Evolutionary conservation across 2,888 invertebrate species (phyloP), one percentile per base, ranked within the genome.

Genomic region (Caenorhabditis afra): DNA sequence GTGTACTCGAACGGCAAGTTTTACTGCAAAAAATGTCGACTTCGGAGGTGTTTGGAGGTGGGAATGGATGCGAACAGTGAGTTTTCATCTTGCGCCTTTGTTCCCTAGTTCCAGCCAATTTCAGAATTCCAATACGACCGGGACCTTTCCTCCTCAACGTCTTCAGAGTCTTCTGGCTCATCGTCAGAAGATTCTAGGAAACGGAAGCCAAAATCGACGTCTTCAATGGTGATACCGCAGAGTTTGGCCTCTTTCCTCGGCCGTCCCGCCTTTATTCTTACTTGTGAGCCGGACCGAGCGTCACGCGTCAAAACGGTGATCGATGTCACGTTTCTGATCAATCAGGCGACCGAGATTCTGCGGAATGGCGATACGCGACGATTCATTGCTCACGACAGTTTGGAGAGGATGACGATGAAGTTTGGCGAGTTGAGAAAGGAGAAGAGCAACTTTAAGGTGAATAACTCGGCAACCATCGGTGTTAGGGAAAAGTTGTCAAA

Each of bases 51-150:
- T 37, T 23, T 52, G n/a, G 59, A 68, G n/a, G 35, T 29, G 16
- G 68, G 68, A 11, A 68, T 68, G 68, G 68, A 68, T 45, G 18
- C 58, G 0, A 35, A 5, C 1, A 68, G 68, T 68, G 35, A 59
- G 68, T 61, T 59, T 68, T 49, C 39, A 3, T 41, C 11, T 11
- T 8, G 11, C 11, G 37, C 18, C 10, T 18, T 18, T 41, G 5
- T 20, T 11, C 20, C 16, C 47, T 14, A 29, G 7, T 5, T 10
- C 12, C 16, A 16, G 29, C 14, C 35, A 35, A 35, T 20, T 50
- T 16, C 41, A 71, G 71, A 71, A 49, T 71, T 71, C 41, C 71
- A 71, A 71, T 62, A 71, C 57, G 62, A 57, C 18, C 55, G 71
- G 18, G 71, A 71, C 49, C 62, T 62, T 0, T 67, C 67, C 49